Evolutionary conservation across 2,797 vertebrate species (phyloP), one percentile per base, ranked within the genome.

Genomic region (Coluber constrictor): DNA sequence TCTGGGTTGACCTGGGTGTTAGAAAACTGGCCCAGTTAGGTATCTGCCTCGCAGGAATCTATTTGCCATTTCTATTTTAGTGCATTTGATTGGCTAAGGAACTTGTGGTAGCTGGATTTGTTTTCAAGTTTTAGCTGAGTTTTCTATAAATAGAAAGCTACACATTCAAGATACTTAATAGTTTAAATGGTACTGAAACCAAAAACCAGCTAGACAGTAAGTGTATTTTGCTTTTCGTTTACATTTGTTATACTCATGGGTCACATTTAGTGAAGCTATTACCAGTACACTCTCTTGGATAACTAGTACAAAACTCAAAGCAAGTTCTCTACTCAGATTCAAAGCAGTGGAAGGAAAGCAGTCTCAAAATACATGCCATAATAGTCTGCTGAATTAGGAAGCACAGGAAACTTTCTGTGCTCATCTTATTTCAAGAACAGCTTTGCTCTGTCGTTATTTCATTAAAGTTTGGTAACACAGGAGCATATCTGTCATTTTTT

Each of bases 391-490:
- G 93, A 94, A 56, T 94, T 97, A 55, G 57, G 87, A 93, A 98
- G 95, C 27, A 90, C 89, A 1, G 96, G 96, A 91, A 94, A 97
- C 20, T 95, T 91, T 98, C 98, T 98, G 97, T 93, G 93, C 94
- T 97, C 91, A 98, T 94, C 9, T 96, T 97, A 94, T 98, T 97
- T 93, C 94, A 95, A 66, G 98, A 98, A 92, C 97, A 94, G 12
- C 97, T 98, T 63, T 98, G 98, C 86, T 97, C 97, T 70, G 97
- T 98, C 87, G 98, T 61, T 88, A 98, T 94, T 94, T 95, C 94
- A 29, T 95, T 96, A 92, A 94, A 98, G 93, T 97, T 94, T 89
- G 97, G 97, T 89, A 97, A 95, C 97, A 98, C 98, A 96, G 79
- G 97, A 98, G 94, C 98, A 99, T 93, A 99, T 98, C 60, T 61